Conservation (phyloP, 2,888 invertebrate species). For the Rhodophaea formosa region DNA sequence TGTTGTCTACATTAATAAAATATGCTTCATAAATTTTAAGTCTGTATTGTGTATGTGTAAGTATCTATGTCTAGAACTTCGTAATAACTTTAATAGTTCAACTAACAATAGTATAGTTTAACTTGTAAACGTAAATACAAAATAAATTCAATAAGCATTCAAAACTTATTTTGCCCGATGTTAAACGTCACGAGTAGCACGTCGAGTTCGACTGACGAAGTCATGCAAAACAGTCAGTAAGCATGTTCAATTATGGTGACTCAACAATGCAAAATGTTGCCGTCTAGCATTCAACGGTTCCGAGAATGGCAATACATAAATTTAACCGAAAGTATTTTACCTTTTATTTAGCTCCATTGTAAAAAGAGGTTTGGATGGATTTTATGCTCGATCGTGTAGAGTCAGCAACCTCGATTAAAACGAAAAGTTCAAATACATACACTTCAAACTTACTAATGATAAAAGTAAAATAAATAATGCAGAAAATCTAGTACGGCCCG, state of each 20-base stretch:
- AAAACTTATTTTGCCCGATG: not conserved
- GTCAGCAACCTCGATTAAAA: not conserved
- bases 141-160: not conserved
- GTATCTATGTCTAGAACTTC: no score
- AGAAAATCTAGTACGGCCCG: slow-evolving; percentile 21
- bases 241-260: slow-evolving; percentile 27
- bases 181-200: not conserved
- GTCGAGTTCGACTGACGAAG: not conserved
- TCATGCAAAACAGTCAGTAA: slow-evolving; percentile 22
- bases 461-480: not conserved
- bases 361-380: slow-evolving; percentile 26
- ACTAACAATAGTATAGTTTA: no score
- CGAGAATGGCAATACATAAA: slow-evolving; percentile 28
- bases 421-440: not conserved
- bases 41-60: no score
- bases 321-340: slow-evolving; percentile 19
- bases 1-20: no score
- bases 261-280: slow-evolving; percentile 28
- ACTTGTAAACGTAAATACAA: no score
- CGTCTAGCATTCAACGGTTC: slow-evolving; percentile 31
- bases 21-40: no score
- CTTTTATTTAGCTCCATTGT: slow-evolving; percentile 22
- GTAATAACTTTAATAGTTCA: no score
- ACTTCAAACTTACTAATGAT: no score
- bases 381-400: not conserved